Evolutionary conservation across 2,888 invertebrate species (phyloP), one percentile per base, ranked within the genome.

Genomic region (Maniola hyperantus): DNA sequence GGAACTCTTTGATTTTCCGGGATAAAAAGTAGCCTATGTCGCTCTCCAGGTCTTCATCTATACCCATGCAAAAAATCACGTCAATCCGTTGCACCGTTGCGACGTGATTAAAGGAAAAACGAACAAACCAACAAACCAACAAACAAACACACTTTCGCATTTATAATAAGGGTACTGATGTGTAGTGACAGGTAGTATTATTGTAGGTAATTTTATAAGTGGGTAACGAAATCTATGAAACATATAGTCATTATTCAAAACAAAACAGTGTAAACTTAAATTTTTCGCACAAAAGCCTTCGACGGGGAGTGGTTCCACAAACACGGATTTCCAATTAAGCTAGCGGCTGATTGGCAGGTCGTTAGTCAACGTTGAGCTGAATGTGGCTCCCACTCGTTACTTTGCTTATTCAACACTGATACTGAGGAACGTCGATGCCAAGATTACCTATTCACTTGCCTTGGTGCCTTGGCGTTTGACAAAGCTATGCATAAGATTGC

Each of bases 301-400:
- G 80, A 78, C 81, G 81, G 82, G 84, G 86, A 85, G 84, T 83
- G 87, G 88, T 83, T 87, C 80, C 82, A 44, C 63, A 63, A 63
- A 63, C 63, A 63, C 63, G 55, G 63, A 63, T 63, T 63, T 63
- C 63, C 63, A 93, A 93, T 93, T 93, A 93, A 91, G 87, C 84
- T 79, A 84, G 87, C 84, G 85, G 75, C 87, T 93, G 93, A 93
- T 92, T 93, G 93, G 91, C 93, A 92, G 89, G 88, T 89, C 92
- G 89, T 93, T 92, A 91, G 86, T 93, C 91, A 92, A 84, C 76
- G 83, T 81, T 83, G 83, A 75, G 82, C 82, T 88, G 83, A 88
- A 89, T 89, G 89, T 87, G 84, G 84, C 83, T 83, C 63, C 66
- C 72, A 71, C 70, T 72, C 72, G 71, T 70, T 73, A 62, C 74